Base-by-base conservation (phyloP, 2,113 vertebrate genomes). In the Cyanoderma ruficeps region DNA sequence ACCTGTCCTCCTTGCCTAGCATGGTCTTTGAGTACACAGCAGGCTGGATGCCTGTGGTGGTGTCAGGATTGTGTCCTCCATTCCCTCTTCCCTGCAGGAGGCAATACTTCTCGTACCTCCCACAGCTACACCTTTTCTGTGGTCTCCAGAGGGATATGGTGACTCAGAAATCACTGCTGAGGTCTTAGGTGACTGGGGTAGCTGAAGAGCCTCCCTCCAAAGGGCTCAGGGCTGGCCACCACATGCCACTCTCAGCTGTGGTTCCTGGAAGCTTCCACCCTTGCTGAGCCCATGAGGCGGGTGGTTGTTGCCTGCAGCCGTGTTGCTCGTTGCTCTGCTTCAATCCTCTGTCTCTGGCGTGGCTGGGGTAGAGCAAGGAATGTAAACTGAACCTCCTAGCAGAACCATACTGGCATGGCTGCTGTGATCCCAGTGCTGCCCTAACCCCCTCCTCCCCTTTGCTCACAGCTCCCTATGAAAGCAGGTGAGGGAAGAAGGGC, bases 231-330 rank as follows among this genome's bases (percentile, higher is more conserved):
- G 78, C 57, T 8, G 57, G 35, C 35, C 28, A 33, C 74, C 6
- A 4, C 52, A 15, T 1, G 3, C 59, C 11, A 0, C 3, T 20
- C 41, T 89, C 0, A 0, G 53, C 63, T 79, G 49, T 1, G 11
- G 70, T 35, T 89, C 37, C 59, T 74, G 75, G 86, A 92, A 89
- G 56, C 52, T 94, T 82, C 93, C 89, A 86, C 39, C 50, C 44
- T 77, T 13, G 4, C 49, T 1, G 4, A 88, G 82, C 61, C 74
- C 85, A 50, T 0, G 3, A 89, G 60, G 35, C 39, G 2, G 3
- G 20, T 55, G 44, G 42, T 59, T 93, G 93, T 82, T 18, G 23
- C 87, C 87, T 95, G 41, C 69, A 94, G 85, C 70, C 39, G 23
- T 4, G 3, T 49, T 55, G 39, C 63, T 92, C 0, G 0, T n/a